Conservation (phyloP, 2,888 invertebrate genomes). For the Mermis nigrescens region DNA sequence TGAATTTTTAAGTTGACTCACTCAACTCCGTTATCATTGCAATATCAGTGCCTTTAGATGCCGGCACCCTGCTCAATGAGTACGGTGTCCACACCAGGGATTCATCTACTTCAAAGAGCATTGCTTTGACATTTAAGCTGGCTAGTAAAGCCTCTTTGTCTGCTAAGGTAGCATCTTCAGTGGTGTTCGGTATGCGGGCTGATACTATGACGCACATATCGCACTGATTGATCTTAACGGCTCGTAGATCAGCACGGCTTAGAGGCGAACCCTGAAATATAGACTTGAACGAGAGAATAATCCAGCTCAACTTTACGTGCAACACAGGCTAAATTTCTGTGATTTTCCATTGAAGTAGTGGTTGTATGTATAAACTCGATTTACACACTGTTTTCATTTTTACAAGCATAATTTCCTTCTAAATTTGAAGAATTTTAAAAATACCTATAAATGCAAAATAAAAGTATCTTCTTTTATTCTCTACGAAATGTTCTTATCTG, state of each 20-base stretch:
- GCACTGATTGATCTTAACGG: conserved; percentile 94
- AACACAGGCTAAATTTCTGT: too few relatives aligned
- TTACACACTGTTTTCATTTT: too few relatives aligned
- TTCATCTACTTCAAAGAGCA: conserved; percentile 35
- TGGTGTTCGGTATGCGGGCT: conserved; percentile 69
- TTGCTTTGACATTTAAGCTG: conserved; percentile 84
- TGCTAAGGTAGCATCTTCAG: conserved; percentile 6
- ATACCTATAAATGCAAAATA: too few relatives aligned
- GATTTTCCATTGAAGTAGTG: too few relatives aligned
- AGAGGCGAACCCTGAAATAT: conserved; percentile 66
- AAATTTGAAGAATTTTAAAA: too few relatives aligned
- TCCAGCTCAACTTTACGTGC: too few relatives aligned
- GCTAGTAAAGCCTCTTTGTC: conserved; percentile 61
- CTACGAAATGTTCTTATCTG: too few relatives aligned
- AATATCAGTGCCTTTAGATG: conserved; percentile 87
- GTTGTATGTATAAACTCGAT: too few relatives aligned
- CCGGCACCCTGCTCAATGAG: conserved; percentile 61
- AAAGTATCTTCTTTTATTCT: too few relatives aligned
- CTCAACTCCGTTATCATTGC: conserved; percentile 81
- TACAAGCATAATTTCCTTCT: too few relatives aligned
- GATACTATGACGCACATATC: conserved; percentile 99
- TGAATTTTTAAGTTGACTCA: conserved; percentile 35
- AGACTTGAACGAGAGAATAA: too few relatives aligned
- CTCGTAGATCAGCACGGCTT: conserved; percentile 88
- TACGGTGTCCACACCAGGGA: background rate